A percentile compares a stretch with the other conserved stretches of the same genome.
These are phyloP conservation scores for Pocillopora verrucosa DNA, from an alignment of 64 coral and sea anemone genomes.

Conservation along the genomic window DNA sequence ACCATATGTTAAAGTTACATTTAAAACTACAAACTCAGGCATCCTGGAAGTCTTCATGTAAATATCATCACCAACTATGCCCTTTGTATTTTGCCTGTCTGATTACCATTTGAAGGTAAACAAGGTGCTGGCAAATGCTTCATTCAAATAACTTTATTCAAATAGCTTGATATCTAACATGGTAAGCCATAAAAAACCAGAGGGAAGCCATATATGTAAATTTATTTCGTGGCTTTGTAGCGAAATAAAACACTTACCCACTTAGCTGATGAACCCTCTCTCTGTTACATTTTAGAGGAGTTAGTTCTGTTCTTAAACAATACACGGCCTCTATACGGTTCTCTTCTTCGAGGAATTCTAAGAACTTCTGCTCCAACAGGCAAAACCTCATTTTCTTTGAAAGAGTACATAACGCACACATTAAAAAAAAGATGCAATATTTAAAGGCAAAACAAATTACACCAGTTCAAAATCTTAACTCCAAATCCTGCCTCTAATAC, in stretches of 20 bases:
- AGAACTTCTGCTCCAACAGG: slow-evolving; percentile 94
- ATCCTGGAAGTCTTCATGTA: neutral
- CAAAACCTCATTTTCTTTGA: slow-evolving; percentile 98
- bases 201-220: slow-evolving; percentile 43
- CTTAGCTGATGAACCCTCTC: slow-evolving; percentile 91
- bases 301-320: slow-evolving; percentile 92
- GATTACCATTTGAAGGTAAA: neutral
- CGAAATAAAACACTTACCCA: slow-evolving; percentile 70
- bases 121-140: neutral
- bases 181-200: neutral
- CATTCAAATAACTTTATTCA: neutral
- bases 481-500: neutral
- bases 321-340: slow-evolving; percentile 84
- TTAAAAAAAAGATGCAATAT: neutral
- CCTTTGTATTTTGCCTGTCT: neutral
- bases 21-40: neutral
- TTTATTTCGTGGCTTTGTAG: neutral
- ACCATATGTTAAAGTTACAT: neutral
- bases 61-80: neutral
- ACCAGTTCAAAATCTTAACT: neutral
- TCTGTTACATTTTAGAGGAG: slow-evolving; percentile 89
- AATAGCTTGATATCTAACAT: neutral
- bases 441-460: neutral
- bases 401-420: slow-evolving; percentile 19
- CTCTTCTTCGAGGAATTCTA: slow-evolving; percentile 90